These are phyloP conservation scores for Anastatus disparis DNA, from an alignment of 1,140 invertebrate genomes.

Conservation along the genomic window DNA sequence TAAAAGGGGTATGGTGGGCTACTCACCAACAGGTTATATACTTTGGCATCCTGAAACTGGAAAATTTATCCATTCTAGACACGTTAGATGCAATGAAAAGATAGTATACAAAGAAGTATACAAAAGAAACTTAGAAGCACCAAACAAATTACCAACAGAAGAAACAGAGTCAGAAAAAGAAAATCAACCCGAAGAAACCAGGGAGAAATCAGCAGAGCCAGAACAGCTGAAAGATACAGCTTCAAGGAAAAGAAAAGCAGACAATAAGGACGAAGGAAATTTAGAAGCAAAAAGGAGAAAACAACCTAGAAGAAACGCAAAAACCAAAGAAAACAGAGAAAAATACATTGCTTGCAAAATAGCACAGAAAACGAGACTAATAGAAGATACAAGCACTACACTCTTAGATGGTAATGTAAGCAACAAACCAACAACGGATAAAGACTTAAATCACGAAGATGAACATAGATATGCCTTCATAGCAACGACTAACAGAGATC, in stretches of 20 bases:
- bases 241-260: not conserved
- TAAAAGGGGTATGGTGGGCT: not conserved
- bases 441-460: not conserved
- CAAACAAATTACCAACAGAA: no score
- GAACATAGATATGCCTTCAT: not conserved
- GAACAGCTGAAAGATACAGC: not conserved
- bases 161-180: not conserved
- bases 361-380: not conserved
- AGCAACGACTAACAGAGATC: not conserved
- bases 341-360: not conserved
- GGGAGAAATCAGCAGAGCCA: not conserved
- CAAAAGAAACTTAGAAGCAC: no score
- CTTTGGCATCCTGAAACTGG: not conserved
- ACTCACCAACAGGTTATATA: not conserved
- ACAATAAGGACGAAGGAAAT: not conserved
- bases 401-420: no score
- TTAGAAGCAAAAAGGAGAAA: not conserved
- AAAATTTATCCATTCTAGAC: not conserved
- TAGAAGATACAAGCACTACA: not conserved
- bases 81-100: slow-evolving; percentile 10
- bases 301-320: not conserved
- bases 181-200: not conserved
- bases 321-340: not conserved
- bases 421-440: not conserved
- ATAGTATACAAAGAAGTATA: not conserved